phyloP scores from a whole-genome alignment of 2,797 vertebrate species.

The Bovichtus diacanthus region DNA sequence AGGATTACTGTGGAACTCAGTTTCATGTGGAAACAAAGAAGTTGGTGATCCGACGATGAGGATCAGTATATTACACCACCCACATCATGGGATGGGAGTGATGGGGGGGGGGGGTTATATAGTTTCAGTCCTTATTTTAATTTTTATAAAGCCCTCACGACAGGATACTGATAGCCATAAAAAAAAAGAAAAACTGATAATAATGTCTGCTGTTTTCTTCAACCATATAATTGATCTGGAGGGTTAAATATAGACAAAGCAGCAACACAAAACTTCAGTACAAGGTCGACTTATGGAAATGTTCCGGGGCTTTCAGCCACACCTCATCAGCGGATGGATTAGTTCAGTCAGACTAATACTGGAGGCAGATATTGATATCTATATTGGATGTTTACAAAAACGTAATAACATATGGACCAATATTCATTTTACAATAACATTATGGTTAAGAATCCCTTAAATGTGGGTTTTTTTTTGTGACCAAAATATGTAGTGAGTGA shows the following conservation, averaged over 20 bases:
- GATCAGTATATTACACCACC: background rate
- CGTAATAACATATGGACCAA: background rate
- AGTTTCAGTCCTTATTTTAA: background rate
- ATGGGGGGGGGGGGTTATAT: background rate
- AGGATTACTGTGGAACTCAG: slow-evolving; percentile 38
- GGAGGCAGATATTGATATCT: background rate
- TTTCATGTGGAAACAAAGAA: slow-evolving; percentile 1
- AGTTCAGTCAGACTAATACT: background rate
- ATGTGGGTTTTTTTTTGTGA: background rate
- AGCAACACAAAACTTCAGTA: background rate
- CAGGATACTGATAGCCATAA: too few relatives aligned
- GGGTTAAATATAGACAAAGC: background rate
- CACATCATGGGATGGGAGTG: background rate
- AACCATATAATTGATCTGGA: background rate
- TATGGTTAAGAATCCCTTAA: background rate
- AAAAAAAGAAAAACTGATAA: too few relatives aligned
- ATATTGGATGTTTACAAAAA: background rate
- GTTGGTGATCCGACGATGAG: background rate
- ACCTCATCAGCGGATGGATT: background rate
- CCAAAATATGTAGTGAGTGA: background rate
- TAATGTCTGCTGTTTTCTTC: too few relatives aligned
- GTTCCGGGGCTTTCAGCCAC: background rate
- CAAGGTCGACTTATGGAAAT: background rate
- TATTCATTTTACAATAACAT: background rate
- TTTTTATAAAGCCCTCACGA: too few relatives aligned